These are phyloP conservation scores for Willowsia nigromaculata DNA, from an alignment of 2,888 invertebrate species.

Conservation along the genomic window DNA sequence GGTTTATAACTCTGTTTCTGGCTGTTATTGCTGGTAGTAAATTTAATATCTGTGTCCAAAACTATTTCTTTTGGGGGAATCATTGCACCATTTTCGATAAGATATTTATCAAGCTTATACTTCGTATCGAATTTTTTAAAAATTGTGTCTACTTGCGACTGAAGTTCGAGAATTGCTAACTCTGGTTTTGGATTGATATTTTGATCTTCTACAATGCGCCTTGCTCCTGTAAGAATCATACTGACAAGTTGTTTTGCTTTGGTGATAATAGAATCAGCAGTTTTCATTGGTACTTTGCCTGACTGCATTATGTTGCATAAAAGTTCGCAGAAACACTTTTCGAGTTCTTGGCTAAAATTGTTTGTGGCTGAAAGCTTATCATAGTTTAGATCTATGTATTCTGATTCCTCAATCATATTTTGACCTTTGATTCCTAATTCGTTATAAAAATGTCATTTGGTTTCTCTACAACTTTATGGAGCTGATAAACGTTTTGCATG, in stretches of 20 bases:
- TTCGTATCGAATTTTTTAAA: not conserved
- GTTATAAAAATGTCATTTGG: no score
- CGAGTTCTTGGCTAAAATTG: no score
- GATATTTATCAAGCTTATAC: not conserved
- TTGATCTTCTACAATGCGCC: not conserved
- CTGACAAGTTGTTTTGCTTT: not conserved
- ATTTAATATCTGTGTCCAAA: not conserved
- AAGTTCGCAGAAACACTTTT: no score
- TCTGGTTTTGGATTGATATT: not conserved
- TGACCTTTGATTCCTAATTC: no score
- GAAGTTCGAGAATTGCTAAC: no score
- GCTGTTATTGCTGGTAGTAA: not conserved
- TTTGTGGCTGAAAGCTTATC: no score
- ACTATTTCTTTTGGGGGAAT: not conserved
- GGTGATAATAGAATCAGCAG: not conserved
- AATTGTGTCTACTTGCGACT: no score
- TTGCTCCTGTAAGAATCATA: no score
- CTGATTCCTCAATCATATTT: no score
- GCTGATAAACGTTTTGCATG: no score
- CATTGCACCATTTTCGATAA: not conserved
- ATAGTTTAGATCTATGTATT: no score
- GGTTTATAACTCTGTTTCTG: constrained; percentile 15
- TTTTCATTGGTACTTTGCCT: not conserved
- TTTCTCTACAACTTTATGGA: no score
- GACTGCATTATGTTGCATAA: not conserved